Evolutionary conservation across 2,113 vertebrate species (phyloP).

Genomic region (Tetrax tetrax): DNA sequence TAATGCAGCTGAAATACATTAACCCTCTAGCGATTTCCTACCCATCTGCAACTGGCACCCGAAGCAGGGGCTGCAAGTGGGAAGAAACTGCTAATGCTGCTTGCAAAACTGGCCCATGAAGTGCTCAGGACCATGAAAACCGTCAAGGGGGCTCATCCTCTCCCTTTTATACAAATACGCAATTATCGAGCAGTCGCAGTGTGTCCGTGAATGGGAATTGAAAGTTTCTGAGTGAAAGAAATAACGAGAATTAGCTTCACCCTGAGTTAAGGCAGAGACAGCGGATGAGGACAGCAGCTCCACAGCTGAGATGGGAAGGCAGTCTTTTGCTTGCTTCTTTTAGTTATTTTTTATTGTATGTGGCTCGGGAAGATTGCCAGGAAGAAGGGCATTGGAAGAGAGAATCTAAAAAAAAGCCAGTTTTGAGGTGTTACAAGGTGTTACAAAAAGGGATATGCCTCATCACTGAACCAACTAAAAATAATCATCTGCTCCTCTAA

Average conservation of each 20-base stretch:
- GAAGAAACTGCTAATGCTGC: neutral
- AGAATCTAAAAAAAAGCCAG: neutral
- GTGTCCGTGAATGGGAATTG: neutral
- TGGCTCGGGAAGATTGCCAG: neutral
- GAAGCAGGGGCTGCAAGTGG: rapidly evolving
- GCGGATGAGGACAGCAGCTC: neutral
- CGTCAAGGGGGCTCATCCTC: too few species aligned
- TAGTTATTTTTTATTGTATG: neutral
- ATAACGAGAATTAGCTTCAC: neutral
- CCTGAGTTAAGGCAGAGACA: neutral
- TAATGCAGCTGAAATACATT: neutral
- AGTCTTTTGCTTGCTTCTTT: neutral
- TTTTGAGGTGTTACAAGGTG: neutral
- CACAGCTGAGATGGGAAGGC: neutral
- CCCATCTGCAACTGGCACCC: too few species aligned
- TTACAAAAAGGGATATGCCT: neutral
- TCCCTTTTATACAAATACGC: neutral
- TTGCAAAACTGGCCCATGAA: neutral
- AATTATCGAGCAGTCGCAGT: neutral
- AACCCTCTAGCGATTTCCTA: neutral
- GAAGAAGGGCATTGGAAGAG: neutral
- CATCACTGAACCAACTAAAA: neutral
- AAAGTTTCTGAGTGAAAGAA: neutral
- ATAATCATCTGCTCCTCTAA: neutral
- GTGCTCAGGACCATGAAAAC: neutral